Percentiles rank a stretch among this genome's conserved stretches.
Evolutionary conservation across 2,797 vertebrate genomes (phyloP).

Genomic region (Avahi laniger): DNA sequence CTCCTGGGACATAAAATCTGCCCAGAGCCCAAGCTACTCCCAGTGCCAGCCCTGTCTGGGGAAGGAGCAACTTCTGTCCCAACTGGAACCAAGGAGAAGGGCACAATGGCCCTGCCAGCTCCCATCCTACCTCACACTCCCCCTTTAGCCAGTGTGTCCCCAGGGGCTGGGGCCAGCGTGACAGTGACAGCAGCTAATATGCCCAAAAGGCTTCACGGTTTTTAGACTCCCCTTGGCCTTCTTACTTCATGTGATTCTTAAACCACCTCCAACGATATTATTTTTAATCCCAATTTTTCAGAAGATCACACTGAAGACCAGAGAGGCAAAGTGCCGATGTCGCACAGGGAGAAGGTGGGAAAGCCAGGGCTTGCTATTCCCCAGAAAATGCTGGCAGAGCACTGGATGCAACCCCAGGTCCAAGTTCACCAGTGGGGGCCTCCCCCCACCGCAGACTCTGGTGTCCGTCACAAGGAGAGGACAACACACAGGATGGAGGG

Average conservation of each 20-base stretch:
- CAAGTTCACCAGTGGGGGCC: not conserved
- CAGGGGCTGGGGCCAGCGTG: not conserved
- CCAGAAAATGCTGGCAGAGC: not conserved
- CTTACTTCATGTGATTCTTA: not conserved
- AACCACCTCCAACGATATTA: not conserved
- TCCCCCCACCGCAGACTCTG: not conserved
- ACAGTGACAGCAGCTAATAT: not conserved
- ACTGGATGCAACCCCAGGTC: not conserved
- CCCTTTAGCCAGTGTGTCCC: not conserved
- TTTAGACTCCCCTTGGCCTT: not conserved
- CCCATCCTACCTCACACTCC: not conserved
- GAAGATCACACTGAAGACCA: not conserved
- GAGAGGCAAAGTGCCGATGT: not conserved
- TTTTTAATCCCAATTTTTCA: not conserved
- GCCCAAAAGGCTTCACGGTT: fast-evolving
- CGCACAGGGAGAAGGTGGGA: not conserved
- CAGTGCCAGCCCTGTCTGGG: not conserved
- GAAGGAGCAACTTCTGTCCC: not conserved
- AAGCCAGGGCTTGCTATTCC: not conserved
- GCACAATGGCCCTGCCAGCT: fast-evolving
- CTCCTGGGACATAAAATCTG: not conserved
- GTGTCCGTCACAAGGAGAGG: not conserved
- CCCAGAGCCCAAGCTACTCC: not conserved
- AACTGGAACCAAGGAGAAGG: not conserved
- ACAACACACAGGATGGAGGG: fast-evolving